Evolutionary conservation across 2,888 invertebrate genomes (phyloP).

Genomic region (Ommatoiulus sabulosus): DNA sequence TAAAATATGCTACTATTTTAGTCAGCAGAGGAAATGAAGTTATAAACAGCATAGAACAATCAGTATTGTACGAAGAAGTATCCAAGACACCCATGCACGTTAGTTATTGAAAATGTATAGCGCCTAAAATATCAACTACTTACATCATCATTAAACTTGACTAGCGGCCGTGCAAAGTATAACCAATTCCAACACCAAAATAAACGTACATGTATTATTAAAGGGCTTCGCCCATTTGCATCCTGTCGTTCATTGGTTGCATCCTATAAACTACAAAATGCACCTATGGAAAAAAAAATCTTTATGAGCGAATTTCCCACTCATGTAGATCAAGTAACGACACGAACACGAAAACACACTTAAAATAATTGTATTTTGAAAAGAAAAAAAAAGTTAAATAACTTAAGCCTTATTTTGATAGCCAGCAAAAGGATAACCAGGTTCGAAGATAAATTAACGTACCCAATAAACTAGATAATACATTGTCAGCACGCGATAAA

Average conservation of each 20-base stretch:
- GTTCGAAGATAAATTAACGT: background rate
- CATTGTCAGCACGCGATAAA: background rate
- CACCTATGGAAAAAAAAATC: background rate
- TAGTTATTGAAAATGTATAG: background rate
- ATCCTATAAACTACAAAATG: background rate
- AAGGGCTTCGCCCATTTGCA: background rate
- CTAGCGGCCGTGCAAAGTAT: background rate
- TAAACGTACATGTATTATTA: slow-evolving; percentile 3
- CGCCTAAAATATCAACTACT: background rate
- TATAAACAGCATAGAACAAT: too few species aligned
- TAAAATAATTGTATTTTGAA: background rate
- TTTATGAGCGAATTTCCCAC: background rate
- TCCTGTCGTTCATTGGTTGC: background rate
- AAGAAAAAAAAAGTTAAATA: background rate
- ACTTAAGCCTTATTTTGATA: background rate
- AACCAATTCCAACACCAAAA: slow-evolving; percentile 2
- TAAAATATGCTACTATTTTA: too few species aligned
- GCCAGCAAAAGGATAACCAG: background rate
- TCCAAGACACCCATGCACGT: background rate
- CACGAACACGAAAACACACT: background rate
- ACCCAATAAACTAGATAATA: background rate
- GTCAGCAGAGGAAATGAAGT: too few species aligned
- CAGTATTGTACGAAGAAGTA: too few species aligned
- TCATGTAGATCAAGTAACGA: background rate
- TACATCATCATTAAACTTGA: slow-evolving; percentile 4